A percentile compares a stretch with the other conserved stretches of the same genome.
phyloP scores from a whole-genome alignment of 35 echinoderm and acorn worm genomes.

The Amphiura filiformis region DNA sequence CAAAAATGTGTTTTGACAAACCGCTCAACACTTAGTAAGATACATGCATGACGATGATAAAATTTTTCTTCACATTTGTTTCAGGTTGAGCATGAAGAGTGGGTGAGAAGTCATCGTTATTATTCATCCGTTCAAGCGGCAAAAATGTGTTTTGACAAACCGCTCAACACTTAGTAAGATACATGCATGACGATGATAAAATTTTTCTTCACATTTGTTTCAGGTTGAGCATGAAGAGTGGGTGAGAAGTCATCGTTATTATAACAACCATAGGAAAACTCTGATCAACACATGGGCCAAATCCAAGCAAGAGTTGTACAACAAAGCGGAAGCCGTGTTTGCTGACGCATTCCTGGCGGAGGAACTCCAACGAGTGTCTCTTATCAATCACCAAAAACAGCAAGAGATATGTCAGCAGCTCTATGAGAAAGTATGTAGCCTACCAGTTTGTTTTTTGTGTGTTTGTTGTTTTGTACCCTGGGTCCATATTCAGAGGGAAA shows the following conservation, averaged over 20 bases:
- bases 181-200: not conserved
- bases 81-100: conserved; percentile 89
- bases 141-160: too few species aligned
- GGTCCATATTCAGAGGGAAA: too few species aligned
- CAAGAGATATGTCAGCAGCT: conserved; percentile 66
- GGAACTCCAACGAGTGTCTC: conserved; percentile 57
- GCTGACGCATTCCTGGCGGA: conserved; percentile 83
- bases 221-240: conserved; percentile 92
- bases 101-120: conserved; percentile 57
- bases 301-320: conserved; percentile 77
- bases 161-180: too few species aligned
- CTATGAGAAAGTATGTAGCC: conserved; percentile 65
- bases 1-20: too few species aligned
- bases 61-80: not conserved
- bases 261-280: conserved; percentile 58
- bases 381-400: conserved; percentile 75
- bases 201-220: conserved; percentile 1
- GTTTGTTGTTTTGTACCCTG: too few species aligned
- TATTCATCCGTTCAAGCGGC: too few species aligned
- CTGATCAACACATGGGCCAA: conserved; percentile 77
- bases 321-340: conserved; percentile 74
- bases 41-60: not conserved
- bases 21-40: too few species aligned
- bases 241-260: conserved; percentile 56
- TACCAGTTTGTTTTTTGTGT: too few species aligned